Conservation (phyloP, 2,888 invertebrate genomes). For the Argyresthia albistria region DNA sequence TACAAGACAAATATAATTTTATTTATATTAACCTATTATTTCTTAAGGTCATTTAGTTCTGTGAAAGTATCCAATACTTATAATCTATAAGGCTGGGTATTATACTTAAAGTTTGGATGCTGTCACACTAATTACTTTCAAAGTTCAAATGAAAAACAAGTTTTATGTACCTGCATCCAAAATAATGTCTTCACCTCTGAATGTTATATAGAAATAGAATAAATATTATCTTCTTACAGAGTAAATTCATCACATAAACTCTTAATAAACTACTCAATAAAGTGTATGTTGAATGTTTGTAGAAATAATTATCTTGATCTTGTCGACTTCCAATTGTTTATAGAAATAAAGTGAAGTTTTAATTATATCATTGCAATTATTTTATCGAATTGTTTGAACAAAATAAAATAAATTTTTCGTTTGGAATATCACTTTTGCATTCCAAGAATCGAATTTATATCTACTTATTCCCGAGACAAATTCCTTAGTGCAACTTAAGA, state of each 20-base stretch:
- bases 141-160: too few species aligned
- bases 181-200: too few species aligned
- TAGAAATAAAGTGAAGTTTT: constrained; percentile 6
- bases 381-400: too few species aligned
- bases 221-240: neutral
- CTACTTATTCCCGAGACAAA: too few species aligned
- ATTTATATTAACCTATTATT: too few species aligned
- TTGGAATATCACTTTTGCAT: too few species aligned
- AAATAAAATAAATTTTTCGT: too few species aligned
- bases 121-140: constrained; percentile 7
- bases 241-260: neutral
- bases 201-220: too few species aligned
- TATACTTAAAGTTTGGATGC: constrained; percentile 15
- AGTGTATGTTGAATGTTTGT: neutral
- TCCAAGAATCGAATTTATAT: too few species aligned
- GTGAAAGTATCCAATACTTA: constrained; percentile 19
- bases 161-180: too few species aligned
- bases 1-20: too few species aligned
- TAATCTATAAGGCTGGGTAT: constrained; percentile 23
- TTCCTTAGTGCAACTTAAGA: too few species aligned
- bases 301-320: neutral
- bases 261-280: neutral
- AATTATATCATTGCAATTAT: neutral
- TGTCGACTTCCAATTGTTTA: constrained; percentile 7
- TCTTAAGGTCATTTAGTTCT: neutral